phyloP scores from a whole-genome alignment of 1,140 invertebrate species.

The Lordiphosa collinella region DNA sequence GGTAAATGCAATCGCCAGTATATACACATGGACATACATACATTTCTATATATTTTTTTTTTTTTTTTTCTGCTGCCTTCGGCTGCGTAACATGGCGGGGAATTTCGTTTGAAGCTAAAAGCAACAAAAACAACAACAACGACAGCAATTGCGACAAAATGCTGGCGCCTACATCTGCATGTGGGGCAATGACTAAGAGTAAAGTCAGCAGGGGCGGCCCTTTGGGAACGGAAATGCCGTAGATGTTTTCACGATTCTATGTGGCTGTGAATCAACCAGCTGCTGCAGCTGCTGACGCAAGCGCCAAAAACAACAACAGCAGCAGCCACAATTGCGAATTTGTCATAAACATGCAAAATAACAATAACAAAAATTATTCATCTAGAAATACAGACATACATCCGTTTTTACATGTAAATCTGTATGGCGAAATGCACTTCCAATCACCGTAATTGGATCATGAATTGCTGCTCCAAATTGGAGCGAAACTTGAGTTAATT shows the following conservation, averaged over 20 bases:
- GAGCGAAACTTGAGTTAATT: too few relatives aligned
- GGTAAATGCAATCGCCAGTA: slow-evolving; percentile 66
- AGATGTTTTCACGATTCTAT: slow-evolving; percentile 47
- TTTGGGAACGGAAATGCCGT: slow-evolving; percentile 61
- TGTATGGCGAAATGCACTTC: too few relatives aligned
- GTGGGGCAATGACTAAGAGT: slow-evolving; percentile 62
- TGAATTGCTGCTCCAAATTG: too few relatives aligned
- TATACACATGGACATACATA: background rate
- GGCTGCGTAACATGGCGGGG: slow-evolving; percentile 68
- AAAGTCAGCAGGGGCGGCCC: slow-evolving; percentile 26
- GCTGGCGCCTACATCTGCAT: slow-evolving; percentile 44
- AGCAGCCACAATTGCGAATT: slow-evolving; percentile 27
- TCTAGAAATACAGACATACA: slow-evolving; percentile 16
- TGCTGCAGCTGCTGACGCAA: slow-evolving; percentile 68
- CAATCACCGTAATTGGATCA: too few relatives aligned
- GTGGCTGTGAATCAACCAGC: slow-evolving; percentile 27
- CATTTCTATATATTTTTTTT: background rate
- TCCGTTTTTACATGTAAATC: background rate
- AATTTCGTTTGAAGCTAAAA: slow-evolving; percentile 71
- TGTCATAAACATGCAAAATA: slow-evolving; percentile 70
- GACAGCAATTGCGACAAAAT: slow-evolving; percentile 33
- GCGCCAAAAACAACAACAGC: slow-evolving; percentile 33
- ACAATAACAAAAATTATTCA: slow-evolving; percentile 48
- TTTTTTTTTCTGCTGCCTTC: background rate
- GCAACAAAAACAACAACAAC: slow-evolving; percentile 24